phyloP scores from a whole-genome alignment of 2,797 vertebrate species.

The Momotus momota region DNA sequence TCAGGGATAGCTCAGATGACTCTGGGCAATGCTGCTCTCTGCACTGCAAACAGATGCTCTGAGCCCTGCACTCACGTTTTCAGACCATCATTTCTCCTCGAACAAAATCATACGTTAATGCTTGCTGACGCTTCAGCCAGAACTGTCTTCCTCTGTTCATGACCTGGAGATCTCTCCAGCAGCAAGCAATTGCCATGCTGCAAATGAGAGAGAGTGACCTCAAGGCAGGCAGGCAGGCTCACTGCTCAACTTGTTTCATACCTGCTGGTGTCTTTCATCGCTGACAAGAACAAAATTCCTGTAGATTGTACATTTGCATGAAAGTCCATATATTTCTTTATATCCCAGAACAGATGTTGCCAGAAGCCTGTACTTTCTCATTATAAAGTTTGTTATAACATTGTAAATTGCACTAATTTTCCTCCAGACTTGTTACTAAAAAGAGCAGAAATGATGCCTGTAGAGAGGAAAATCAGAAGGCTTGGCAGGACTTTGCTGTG shows the following conservation, averaged over 20 bases:
- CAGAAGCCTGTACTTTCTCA: neutral
- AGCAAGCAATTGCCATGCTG: neutral
- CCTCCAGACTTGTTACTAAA: neutral
- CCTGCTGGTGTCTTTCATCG: neutral
- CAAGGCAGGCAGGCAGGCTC: neutral
- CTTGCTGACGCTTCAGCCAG: accelerated
- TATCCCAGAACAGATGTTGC: neutral
- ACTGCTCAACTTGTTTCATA: neutral
- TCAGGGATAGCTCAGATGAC: neutral
- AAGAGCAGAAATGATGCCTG: neutral
- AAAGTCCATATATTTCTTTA: neutral
- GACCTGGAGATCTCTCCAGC: neutral
- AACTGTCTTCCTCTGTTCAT: neutral
- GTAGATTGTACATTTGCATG: neutral
- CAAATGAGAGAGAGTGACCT: neutral
- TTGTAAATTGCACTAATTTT: neutral
- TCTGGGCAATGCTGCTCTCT: neutral
- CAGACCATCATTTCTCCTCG: neutral
- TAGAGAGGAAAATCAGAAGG: neutral
- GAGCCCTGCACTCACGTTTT: neutral
- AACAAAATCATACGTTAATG: neutral
- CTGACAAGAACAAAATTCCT: neutral
- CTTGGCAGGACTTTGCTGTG: neutral
- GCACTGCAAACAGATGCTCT: neutral
- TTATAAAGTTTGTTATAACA: neutral